Percentiles rank a stretch among this genome's conserved stretches.
Conservation (phyloP, 2,113 vertebrate species). For the Nesogale talazaci region DNA sequence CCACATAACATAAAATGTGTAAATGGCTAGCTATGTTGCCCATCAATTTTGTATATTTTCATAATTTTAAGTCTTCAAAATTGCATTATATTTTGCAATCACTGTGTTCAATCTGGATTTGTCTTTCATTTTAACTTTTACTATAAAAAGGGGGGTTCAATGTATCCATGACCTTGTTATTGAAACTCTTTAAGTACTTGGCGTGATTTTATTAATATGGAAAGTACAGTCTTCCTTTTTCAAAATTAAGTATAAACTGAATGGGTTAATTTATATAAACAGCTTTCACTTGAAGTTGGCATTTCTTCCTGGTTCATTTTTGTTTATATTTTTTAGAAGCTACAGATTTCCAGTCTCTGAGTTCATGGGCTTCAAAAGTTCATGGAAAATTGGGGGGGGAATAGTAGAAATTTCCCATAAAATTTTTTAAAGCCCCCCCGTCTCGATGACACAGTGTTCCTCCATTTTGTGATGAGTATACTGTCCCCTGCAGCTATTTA, state of each 20-base stretch:
- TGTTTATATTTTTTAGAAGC: conserved; percentile 39
- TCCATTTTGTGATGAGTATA: conserved; percentile 28
- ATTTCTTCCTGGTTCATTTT: conserved; percentile 76
- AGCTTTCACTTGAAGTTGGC: conserved; percentile 83
- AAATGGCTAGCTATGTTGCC: conserved; percentile 82
- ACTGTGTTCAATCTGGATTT: conserved; percentile 83
- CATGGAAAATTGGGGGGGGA: no score
- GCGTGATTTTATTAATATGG: conserved; percentile 85
- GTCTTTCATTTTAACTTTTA: conserved; percentile 85
- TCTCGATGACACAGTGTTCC: conserved; percentile 6
- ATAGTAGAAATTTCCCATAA: no score
- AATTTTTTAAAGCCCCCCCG: not conserved
- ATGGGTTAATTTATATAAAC: conserved; percentile 88
- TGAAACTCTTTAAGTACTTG: conserved; percentile 79
- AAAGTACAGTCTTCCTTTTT: conserved; percentile 81
- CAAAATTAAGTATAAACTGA: conserved; percentile 84
- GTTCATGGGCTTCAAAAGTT: no score
- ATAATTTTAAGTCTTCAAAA: conserved; percentile 84
- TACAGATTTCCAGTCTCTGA: not conserved
- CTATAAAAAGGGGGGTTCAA: conserved; percentile 77
- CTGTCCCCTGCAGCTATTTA: not conserved
- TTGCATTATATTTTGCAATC: conserved; percentile 87
- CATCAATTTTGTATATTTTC: conserved; percentile 85
- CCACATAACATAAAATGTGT: conserved; percentile 79
- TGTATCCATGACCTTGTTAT: conserved; percentile 80